Conservation (phyloP, 2,113 vertebrate species). For the Chloropsis hardwickii region DNA sequence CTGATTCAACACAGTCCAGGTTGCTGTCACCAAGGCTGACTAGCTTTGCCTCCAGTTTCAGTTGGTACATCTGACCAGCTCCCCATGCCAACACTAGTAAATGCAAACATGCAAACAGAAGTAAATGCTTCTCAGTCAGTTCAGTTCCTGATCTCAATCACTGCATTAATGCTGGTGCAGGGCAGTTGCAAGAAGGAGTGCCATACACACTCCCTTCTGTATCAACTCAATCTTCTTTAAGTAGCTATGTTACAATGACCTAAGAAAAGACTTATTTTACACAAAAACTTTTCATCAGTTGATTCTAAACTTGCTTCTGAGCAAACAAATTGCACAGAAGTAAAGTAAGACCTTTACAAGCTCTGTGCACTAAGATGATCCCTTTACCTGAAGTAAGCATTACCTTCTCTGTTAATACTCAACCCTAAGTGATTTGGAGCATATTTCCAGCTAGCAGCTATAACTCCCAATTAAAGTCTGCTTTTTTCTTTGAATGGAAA, state of each 20-base stretch:
- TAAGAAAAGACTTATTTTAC: neutral
- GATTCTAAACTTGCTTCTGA: neutral
- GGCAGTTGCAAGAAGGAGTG: fast-evolving
- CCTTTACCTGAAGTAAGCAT: neutral
- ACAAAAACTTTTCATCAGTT: neutral
- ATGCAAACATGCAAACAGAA: neutral
- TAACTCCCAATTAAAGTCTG: neutral
- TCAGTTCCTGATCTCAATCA: neutral
- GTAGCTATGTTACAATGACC: neutral
- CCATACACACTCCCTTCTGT: fast-evolving
- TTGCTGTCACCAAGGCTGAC: neutral
- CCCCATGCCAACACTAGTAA: neutral
- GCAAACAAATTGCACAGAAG: neutral
- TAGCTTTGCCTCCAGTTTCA: neutral
- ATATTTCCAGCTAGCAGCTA: neutral
- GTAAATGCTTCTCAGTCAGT: neutral
- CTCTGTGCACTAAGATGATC: neutral
- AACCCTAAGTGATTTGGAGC: neutral
- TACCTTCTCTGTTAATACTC: neutral
- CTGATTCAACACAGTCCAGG: neutral
- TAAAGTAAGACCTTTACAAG: neutral
- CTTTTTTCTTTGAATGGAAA: neutral
- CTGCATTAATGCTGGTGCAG: neutral
- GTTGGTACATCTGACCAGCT: neutral
- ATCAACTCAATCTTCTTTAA: neutral